phyloP scores from a whole-genome alignment of 2,797 vertebrate genomes.

The Triplophysa bombifrons region DNA sequence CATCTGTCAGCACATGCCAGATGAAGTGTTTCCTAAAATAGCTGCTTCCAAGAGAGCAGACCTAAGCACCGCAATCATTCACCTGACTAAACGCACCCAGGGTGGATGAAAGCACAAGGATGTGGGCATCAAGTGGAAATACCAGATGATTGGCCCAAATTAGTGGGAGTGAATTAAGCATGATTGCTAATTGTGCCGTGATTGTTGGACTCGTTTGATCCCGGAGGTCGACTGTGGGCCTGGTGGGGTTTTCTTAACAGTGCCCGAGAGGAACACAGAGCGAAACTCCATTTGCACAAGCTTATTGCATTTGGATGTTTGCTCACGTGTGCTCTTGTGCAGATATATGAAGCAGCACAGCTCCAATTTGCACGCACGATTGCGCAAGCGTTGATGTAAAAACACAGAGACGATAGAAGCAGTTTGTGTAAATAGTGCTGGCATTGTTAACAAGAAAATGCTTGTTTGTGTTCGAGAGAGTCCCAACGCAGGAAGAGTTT shows the following conservation, averaged over 20 bases:
- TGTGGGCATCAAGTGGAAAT: constrained; percentile 38
- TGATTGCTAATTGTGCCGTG: constrained; percentile 52
- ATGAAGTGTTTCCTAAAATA: constrained; percentile 38
- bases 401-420: not conserved
- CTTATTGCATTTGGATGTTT: not conserved
- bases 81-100: constrained; percentile 39
- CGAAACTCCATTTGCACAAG: not conserved
- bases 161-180: constrained; percentile 48
- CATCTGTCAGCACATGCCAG: constrained; percentile 30
- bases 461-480: not conserved
- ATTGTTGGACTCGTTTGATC: constrained; percentile 37
- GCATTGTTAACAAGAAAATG: not conserved
- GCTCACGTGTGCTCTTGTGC: not conserved
- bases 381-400: not conserved
- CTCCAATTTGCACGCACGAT: not conserved
- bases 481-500: not conserved
- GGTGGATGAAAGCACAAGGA: constrained; percentile 42
- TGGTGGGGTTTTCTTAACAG: constrained; percentile 24
- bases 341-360: constrained; percentile 3
- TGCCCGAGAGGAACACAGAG: constrained; percentile 2
- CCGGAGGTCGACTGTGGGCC: constrained; percentile 16
- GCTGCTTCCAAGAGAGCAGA: constrained; percentile 31
- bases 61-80: constrained; percentile 35
- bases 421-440: constrained; percentile 3
- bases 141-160: constrained; percentile 47